Conservation (phyloP, 2,888 invertebrate species). For the Griposia aprilina region DNA sequence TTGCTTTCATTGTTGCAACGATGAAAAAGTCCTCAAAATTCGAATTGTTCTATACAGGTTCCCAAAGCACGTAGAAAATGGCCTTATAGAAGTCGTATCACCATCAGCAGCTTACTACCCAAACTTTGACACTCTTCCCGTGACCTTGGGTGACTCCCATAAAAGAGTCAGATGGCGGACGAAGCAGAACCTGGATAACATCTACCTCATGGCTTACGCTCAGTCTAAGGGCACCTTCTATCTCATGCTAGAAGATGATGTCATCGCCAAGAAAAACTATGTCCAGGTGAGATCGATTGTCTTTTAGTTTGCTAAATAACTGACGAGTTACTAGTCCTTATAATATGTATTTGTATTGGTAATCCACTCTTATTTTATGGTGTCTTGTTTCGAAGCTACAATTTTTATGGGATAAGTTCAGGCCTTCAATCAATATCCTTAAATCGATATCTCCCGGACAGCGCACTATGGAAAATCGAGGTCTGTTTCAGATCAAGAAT, state of each 20-base stretch:
- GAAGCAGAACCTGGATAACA: constrained; percentile 98
- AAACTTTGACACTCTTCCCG: constrained; percentile 93
- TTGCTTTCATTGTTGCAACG: background rate
- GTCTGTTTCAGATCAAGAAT: no score
- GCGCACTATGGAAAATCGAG: no score
- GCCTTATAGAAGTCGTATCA: constrained; percentile 96
- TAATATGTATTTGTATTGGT: background rate
- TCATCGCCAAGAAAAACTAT: constrained; percentile 96
- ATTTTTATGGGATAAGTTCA: background rate
- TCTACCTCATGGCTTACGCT: constrained; percentile 98
- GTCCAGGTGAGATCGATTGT: constrained; percentile 92
- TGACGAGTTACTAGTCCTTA: background rate
- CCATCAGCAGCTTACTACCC: constrained; percentile 97
- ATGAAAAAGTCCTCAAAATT: background rate
- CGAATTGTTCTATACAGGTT: constrained; percentile 90
- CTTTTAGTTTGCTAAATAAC: background rate
- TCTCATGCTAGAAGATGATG: constrained; percentile 98
- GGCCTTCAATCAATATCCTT: no score
- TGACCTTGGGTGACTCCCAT: constrained; percentile 95
- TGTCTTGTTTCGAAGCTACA: background rate
- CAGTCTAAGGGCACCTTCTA: constrained; percentile 97
- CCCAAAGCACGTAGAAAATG: constrained; percentile 93
- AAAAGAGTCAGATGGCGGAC: constrained; percentile 97
- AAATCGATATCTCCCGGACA: no score
- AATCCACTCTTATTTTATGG: background rate